These are phyloP conservation scores for Podarcis siculus DNA, from an alignment of 2,797 vertebrate species.

Conservation along the genomic window DNA sequence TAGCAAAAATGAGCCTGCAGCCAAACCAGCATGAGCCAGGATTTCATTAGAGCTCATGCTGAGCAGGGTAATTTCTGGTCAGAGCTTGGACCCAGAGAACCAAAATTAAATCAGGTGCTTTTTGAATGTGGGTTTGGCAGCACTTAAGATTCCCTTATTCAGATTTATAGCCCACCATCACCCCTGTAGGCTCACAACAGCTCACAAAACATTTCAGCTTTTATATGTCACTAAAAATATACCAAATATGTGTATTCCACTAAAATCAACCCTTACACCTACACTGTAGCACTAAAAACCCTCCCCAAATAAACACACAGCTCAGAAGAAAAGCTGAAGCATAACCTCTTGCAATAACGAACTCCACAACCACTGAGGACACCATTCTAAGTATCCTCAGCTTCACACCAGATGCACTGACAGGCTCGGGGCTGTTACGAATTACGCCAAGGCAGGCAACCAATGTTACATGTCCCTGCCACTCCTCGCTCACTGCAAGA, in stretches of 20 bases:
- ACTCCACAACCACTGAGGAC: not conserved
- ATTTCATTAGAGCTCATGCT: not conserved
- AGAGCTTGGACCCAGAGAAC: not conserved
- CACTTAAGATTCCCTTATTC: not conserved
- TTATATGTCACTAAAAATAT: not conserved
- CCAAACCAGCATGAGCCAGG: not conserved
- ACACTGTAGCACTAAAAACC: not conserved
- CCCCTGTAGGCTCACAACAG: not conserved
- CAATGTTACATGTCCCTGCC: too few species aligned
- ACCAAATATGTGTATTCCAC: not conserved
- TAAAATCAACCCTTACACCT: not conserved
- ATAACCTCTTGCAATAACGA: not conserved
- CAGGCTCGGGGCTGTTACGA: not conserved
- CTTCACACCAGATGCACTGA: not conserved
- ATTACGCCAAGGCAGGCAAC: not conserved
- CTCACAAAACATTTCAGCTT: not conserved
- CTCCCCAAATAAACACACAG: not conserved
- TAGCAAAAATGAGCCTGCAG: constrained; percentile 48
- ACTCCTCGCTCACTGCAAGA: too few species aligned
- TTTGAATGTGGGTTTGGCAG: not conserved
- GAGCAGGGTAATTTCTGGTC: not conserved
- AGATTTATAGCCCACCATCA: not conserved
- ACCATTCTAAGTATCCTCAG: not conserved
- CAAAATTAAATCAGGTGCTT: constrained; percentile 7
- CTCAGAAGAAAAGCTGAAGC: not conserved